Conservation (phyloP, 64 coral and sea anemone genomes). For the Trachythela sp. region DNA sequence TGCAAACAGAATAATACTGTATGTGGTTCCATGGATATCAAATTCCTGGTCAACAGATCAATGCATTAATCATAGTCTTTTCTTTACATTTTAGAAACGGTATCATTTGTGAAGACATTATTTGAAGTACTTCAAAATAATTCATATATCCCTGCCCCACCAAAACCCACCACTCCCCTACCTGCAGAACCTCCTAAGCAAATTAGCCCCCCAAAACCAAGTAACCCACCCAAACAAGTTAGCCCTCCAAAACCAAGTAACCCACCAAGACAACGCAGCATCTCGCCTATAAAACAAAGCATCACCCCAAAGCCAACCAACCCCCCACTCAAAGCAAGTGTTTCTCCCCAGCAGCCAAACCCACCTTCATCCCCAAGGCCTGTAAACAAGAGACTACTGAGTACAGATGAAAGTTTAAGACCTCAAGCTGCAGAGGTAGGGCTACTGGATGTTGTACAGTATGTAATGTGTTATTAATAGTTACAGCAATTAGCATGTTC, state of each 20-base stretch:
- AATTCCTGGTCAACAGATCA: neutral
- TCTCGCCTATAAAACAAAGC: no score
- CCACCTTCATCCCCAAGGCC: neutral
- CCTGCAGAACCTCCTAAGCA: neutral
- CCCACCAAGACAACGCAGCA: neutral
- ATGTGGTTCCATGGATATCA: neutral
- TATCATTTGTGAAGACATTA: slow-evolving; percentile 75
- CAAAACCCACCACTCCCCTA: slow-evolving; percentile 21
- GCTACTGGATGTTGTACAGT: no score
- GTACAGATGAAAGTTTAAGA: slow-evolving; percentile 18
- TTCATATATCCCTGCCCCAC: slow-evolving; percentile 64
- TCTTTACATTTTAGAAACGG: slow-evolving; percentile 54
- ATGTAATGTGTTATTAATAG: no score
- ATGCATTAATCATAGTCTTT: no score
- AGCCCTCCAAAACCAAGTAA: neutral
- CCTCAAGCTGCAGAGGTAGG: slow-evolving; percentile 21
- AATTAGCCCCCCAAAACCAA: neutral
- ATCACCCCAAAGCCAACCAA: neutral
- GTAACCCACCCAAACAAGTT: neutral
- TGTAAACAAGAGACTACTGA: slow-evolving; percentile 2
- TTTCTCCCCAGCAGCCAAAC: neutral
- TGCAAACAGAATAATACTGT: no score
- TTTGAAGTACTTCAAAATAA: slow-evolving; percentile 77
- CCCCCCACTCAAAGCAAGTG: neutral
- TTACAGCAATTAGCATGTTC: no score